Conservation (phyloP, 2,113 vertebrate genomes). For the Vulpes vulpes region DNA sequence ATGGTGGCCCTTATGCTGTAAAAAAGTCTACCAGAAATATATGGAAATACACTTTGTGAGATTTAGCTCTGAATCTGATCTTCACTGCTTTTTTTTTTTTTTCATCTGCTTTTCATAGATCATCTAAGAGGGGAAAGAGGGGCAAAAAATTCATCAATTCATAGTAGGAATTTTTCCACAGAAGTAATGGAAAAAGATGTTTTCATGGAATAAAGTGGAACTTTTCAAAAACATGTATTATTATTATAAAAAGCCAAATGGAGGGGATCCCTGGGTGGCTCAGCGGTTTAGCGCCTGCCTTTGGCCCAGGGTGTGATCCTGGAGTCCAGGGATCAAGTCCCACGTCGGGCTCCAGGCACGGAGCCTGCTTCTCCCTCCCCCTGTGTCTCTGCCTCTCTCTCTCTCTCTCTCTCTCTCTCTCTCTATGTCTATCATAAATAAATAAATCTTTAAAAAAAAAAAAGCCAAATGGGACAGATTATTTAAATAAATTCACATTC, state of each 20-base stretch:
- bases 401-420: too few relatives aligned
- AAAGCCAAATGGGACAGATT: constrained; percentile 54
- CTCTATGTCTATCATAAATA: too few relatives aligned
- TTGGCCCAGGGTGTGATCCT: too few relatives aligned
- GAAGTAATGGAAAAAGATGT: constrained; percentile 16
- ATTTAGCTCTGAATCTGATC: background rate
- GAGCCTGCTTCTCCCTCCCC: too few relatives aligned
- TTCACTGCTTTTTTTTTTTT: constrained; percentile 2
- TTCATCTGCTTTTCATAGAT: background rate
- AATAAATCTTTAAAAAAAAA: background rate
- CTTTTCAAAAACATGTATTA: constrained; percentile 34
- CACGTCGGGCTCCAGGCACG: too few relatives aligned
- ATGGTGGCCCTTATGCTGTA: constrained; percentile 9
- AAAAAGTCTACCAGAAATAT: constrained; percentile 36
- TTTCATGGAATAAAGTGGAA: background rate
- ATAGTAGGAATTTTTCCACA: background rate
- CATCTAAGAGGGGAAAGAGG: background rate
- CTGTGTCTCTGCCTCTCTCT: too few relatives aligned
- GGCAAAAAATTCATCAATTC: constrained; percentile 27
- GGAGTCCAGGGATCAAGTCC: too few relatives aligned
- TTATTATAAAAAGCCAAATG: constrained; percentile 59
- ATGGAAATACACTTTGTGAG: background rate
- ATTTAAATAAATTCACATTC: constrained; percentile 57
- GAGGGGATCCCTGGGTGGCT: too few relatives aligned
- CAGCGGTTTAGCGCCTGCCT: too few relatives aligned